A percentile compares a stretch with the other conserved stretches of the same genome.
Evolutionary conservation across 2,797 vertebrate genomes (phyloP).

Genomic region (Nannoperca australis): DNA sequence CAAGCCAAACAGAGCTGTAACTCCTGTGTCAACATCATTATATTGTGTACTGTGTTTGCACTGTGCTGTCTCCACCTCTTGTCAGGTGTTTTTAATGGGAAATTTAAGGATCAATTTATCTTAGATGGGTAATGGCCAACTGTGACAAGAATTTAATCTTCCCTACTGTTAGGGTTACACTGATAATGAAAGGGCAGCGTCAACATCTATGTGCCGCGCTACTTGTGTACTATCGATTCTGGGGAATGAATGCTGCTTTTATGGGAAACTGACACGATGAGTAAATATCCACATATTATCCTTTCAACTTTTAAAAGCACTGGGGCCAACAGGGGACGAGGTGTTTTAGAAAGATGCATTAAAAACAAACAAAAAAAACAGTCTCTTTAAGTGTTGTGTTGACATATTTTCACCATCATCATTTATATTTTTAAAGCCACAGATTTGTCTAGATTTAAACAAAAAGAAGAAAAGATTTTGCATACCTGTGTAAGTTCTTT

Average conservation of each 20-base stretch:
- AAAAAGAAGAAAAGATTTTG: neutral
- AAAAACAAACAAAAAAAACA: conserved; percentile 26
- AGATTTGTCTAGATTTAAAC: conserved; percentile 19
- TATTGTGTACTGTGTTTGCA: conserved; percentile 25
- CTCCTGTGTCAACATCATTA: conserved; percentile 24
- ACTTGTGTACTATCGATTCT: conserved; percentile 77
- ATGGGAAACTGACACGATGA: conserved; percentile 78
- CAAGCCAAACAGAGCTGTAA: conserved; percentile 15
- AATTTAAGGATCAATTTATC: conserved; percentile 76
- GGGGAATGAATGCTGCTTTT: conserved; percentile 72
- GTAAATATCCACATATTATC: conserved; percentile 75
- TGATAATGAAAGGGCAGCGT: conserved; percentile 77
- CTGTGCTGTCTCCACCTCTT: conserved; percentile 35
- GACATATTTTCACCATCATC: conserved; percentile 20
- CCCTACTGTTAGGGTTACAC: conserved; percentile 70
- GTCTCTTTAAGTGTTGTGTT: conserved; percentile 24
- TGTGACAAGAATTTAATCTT: conserved; percentile 80
- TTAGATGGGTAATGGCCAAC: conserved; percentile 66
- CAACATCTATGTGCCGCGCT: conserved; percentile 70
- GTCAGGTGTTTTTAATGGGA: conserved; percentile 58
- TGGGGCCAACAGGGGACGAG: conserved; percentile 32
- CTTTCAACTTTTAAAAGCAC: conserved; percentile 71
- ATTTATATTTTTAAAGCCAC: conserved; percentile 20
- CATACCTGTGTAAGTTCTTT: neutral
- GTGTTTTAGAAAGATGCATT: conserved; percentile 37